Percentiles rank a stretch among this genome's conserved stretches.
phyloP scores from a whole-genome alignment of 2,797 vertebrate genomes.

The Denticeps clupeoides region DNA sequence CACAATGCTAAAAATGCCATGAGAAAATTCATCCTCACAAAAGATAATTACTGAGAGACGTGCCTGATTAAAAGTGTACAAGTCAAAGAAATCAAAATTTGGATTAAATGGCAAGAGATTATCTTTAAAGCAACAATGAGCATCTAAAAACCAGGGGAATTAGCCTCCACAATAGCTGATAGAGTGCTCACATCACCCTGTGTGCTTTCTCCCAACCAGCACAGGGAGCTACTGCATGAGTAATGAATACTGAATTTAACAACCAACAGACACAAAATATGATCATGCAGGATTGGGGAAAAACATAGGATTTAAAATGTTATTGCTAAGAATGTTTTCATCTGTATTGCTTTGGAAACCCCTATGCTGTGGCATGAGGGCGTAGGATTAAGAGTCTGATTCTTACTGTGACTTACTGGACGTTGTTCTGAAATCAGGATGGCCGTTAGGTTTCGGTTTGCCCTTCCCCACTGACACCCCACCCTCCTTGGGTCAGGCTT shows the following conservation, averaged over 20 bases:
- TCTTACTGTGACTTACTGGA: not conserved
- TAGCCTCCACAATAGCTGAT: constrained; percentile 7
- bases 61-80: constrained; percentile 12
- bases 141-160: constrained; percentile 15
- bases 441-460: not conserved
- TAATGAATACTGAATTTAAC: no score
- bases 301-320: no score
- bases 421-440: not conserved
- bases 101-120: constrained; percentile 21
- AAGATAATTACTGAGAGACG: constrained; percentile 15
- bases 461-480: no score
- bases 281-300: no score
- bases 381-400: no score
- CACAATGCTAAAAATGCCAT: not conserved
- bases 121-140: constrained; percentile 15
- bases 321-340: no score
- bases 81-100: constrained; percentile 14
- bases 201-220: not conserved
- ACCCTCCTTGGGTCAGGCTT: constrained; percentile 41
- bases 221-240: not conserved
- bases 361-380: no score
- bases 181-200: not conserved
- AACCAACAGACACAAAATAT: no score
- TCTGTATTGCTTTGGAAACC: no score
- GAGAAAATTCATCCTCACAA: constrained; percentile 2